Evolutionary conservation across 2,113 vertebrate genomes (phyloP).

Genomic region (Phaethon lepturus): DNA sequence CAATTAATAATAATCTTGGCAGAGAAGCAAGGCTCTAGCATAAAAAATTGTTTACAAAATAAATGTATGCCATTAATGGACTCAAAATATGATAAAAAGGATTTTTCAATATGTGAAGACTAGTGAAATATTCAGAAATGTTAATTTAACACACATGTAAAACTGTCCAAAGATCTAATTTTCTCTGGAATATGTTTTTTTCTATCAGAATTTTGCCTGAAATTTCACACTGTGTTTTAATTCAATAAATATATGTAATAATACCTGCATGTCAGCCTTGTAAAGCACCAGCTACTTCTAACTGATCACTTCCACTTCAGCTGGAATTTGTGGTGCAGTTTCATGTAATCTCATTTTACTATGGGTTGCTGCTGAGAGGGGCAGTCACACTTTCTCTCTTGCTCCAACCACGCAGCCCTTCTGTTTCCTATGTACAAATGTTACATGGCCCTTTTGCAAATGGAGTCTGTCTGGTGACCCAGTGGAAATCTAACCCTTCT

Average conservation of each 20-base stretch:
- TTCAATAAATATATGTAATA: background rate
- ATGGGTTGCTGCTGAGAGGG: background rate
- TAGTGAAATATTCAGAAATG: background rate
- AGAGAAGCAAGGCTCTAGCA: background rate
- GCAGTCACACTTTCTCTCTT: background rate
- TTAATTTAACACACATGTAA: background rate
- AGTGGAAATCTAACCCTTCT: background rate
- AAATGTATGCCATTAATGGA: background rate
- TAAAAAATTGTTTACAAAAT: background rate
- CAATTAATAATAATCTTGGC: background rate
- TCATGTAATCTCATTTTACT: background rate
- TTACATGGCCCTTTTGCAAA: background rate
- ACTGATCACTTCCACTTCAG: background rate
- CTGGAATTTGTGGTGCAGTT: background rate
- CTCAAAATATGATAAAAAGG: background rate
- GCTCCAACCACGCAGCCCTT: background rate
- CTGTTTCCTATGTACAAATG: background rate
- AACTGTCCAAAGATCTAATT: background rate
- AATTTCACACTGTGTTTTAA: background rate
- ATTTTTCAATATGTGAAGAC: background rate
- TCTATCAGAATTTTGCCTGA: background rate
- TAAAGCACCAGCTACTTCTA: background rate
- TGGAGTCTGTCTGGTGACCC: background rate
- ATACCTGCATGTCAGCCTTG: background rate
- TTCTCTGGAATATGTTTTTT: background rate